A percentile compares a stretch with the other conserved stretches of the same genome.
These are phyloP conservation scores for Muraenolepis orangiensis DNA, from an alignment of 2,797 vertebrate species.

Conservation along the genomic window DNA sequence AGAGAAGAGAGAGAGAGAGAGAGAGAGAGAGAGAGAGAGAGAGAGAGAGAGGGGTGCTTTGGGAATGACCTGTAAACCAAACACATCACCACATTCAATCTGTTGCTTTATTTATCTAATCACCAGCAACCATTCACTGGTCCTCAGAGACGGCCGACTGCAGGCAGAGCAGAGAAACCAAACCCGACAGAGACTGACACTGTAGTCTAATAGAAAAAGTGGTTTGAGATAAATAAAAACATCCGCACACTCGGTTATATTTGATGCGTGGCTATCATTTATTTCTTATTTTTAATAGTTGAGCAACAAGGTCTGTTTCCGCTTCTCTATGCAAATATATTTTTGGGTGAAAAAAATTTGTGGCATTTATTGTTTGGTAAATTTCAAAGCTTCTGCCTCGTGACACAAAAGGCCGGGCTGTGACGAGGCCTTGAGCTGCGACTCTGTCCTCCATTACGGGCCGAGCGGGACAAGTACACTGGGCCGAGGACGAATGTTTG, in stretches of 20 bases:
- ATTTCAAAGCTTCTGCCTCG: constrained; percentile 22
- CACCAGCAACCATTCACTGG: constrained; percentile 56
- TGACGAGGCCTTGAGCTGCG: constrained; percentile 2
- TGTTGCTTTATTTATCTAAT: constrained; percentile 71
- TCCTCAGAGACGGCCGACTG: constrained; percentile 60
- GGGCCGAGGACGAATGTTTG: background rate
- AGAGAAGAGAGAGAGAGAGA: background rate
- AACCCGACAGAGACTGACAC: constrained; percentile 53
- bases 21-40: background rate
- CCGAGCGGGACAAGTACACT: background rate
- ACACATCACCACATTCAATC: constrained; percentile 69
- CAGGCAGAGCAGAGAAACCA: constrained; percentile 36
- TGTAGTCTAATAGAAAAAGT: constrained; percentile 38
- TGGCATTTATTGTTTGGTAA: constrained; percentile 22
- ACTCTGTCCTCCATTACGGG: background rate
- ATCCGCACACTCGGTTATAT: constrained; percentile 42
- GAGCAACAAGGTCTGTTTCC: constrained; percentile 19
- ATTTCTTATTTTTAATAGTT: constrained; percentile 22
- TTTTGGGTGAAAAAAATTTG: constrained; percentile 24
- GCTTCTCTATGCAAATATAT: constrained; percentile 17
- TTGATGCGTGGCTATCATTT: constrained; percentile 20
- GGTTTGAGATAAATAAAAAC: constrained; percentile 26
- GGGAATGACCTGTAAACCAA: constrained; percentile 67
- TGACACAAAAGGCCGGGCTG: constrained; percentile 10
- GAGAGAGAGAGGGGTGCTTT: constrained; percentile 44